phyloP scores from a whole-genome alignment of 2,113 vertebrate genomes.

The Muscicapa adusta region DNA sequence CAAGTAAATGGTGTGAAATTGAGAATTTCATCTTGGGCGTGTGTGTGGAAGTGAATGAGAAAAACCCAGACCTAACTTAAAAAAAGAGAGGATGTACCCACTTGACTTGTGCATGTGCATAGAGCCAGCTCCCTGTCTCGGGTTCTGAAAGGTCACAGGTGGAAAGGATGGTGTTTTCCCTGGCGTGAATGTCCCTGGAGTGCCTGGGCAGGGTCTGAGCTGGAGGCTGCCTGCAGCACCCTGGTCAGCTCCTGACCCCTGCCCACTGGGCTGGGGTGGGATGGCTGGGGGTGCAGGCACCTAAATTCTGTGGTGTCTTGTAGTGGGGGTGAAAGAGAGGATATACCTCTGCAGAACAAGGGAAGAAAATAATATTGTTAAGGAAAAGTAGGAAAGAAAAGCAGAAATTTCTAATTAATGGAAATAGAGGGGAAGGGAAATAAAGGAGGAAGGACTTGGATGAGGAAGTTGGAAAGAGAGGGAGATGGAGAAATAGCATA shows the following conservation, averaged over 20 bases:
- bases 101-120: not conserved
- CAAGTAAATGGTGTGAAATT: not conserved
- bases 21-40: rapidly evolving
- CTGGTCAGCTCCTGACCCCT: not conserved
- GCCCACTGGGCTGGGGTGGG: not conserved
- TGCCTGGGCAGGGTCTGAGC: rapidly evolving
- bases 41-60: not conserved
- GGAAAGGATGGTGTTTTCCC: not conserved
- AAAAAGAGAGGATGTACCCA: not conserved
- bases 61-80: not conserved
- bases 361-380: not conserved
- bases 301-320: not conserved
- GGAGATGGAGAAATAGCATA: not conserved
- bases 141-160: not conserved
- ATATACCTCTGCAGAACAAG: not conserved
- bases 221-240: not conserved
- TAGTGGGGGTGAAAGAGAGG: rapidly evolving
- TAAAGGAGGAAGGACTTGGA: not conserved
- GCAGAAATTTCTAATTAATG: not conserved
- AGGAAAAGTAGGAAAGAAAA: not conserved
- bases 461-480: not conserved
- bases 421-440: not conserved
- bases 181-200: rapidly evolving
- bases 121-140: not conserved
- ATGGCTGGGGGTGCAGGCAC: not conserved